These are phyloP conservation scores for Diceros bicornis DNA, from an alignment of 2,797 vertebrate species.

Conservation along the genomic window DNA sequence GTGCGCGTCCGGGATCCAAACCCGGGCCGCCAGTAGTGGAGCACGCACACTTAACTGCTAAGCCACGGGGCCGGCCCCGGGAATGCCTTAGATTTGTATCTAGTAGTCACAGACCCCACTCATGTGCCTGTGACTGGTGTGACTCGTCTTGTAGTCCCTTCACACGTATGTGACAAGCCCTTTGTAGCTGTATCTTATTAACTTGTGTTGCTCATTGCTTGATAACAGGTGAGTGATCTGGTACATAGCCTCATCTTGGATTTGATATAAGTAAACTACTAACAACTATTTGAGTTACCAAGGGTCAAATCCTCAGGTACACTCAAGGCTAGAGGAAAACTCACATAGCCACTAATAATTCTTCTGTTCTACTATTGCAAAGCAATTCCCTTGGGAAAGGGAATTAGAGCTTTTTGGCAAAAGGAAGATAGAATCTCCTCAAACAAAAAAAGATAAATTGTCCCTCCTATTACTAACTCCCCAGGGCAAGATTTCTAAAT, in stretches of 20 bases:
- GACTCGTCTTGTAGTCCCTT: background rate
- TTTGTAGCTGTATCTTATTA: background rate
- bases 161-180: background rate
- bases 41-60: too few species aligned
- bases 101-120: background rate
- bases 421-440: background rate
- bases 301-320: background rate
- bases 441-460: background rate
- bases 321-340: background rate
- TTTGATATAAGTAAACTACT: background rate
- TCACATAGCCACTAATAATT: background rate
- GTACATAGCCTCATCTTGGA: background rate
- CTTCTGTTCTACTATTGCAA: background rate
- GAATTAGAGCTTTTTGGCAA: background rate
- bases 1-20: too few species aligned
- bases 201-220: background rate
- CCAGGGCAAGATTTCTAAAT: background rate
- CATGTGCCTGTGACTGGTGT: too few species aligned
- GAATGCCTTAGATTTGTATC: background rate
- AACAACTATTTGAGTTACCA: background rate
- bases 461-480: background rate
- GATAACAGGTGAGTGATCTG: background rate
- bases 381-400: background rate
- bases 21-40: too few species aligned
- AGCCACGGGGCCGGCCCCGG: too few species aligned